Percentiles rank a stretch among this genome's conserved stretches.
These are phyloP conservation scores for Presbytis comata DNA, from an alignment of 2,797 vertebrate genomes.

Conservation along the genomic window DNA sequence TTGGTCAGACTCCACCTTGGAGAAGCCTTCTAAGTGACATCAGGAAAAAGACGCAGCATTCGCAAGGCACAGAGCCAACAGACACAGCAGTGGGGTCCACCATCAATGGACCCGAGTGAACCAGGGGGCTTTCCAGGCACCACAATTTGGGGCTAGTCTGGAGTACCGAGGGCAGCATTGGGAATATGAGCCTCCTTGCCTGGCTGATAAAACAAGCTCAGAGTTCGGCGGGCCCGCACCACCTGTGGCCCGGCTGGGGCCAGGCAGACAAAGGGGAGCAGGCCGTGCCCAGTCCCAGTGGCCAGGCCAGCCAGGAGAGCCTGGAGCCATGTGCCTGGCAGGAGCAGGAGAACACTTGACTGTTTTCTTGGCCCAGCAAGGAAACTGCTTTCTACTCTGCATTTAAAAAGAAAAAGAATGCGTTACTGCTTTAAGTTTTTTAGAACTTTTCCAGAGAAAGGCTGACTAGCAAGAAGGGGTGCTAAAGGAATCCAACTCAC, in stretches of 20 bases:
- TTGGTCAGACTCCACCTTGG: not conserved
- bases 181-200: not conserved
- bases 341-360: not conserved
- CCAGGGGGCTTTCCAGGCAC: not conserved
- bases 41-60: not conserved
- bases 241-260: not conserved
- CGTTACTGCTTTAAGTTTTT: slow-evolving; percentile 43
- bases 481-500: not conserved
- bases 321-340: slow-evolving; percentile 66
- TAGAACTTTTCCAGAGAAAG: slow-evolving; percentile 51
- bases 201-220: not conserved
- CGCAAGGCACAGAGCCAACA: not conserved
- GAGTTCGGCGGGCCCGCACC: not conserved
- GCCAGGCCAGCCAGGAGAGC: not conserved
- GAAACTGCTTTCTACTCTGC: not conserved
- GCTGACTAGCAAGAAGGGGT: not conserved
- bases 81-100: not conserved
- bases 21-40: not conserved
- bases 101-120: not conserved
- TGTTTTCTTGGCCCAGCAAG: not conserved
- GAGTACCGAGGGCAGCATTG: not conserved
- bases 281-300: not conserved
- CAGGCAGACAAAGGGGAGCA: slow-evolving; percentile 60
- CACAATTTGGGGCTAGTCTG: not conserved
- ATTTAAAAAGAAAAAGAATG: accelerated